Evolutionary conservation across 1,140 invertebrate genomes (phyloP).

Genomic region (Diorhabda carinulata): DNA sequence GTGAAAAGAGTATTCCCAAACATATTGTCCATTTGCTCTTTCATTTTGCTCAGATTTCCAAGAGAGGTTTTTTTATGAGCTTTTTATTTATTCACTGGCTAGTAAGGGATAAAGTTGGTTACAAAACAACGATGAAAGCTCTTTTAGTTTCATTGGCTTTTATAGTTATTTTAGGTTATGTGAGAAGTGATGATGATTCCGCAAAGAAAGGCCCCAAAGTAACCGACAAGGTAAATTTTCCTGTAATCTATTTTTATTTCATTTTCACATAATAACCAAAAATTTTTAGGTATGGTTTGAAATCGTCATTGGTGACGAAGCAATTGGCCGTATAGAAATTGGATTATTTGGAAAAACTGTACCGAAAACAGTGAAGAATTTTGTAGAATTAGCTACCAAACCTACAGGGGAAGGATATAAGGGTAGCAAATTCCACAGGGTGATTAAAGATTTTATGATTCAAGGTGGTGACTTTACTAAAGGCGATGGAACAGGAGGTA

Average conservation of each 20-base stretch:
- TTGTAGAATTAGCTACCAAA: slow-evolving; percentile 77
- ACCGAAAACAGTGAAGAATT: slow-evolving; percentile 92
- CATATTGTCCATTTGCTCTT: no score
- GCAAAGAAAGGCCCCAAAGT: slow-evolving; percentile 68
- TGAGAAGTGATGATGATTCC: slow-evolving; percentile 26
- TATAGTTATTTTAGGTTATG: slow-evolving; percentile 22
- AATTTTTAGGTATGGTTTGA: slow-evolving; percentile 86
- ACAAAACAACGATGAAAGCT: slow-evolving; percentile 10
- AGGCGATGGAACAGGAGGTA: slow-evolving; percentile 87
- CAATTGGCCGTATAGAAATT: slow-evolving; percentile 79
- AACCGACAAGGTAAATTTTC: slow-evolving; percentile 61
- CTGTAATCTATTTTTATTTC: slow-evolving; percentile 2
- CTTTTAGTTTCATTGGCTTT: slow-evolving; percentile 9
- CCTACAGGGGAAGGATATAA: slow-evolving; percentile 78
- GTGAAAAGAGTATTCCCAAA: no score
- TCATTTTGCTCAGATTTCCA: not conserved
- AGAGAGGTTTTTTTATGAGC: not conserved
- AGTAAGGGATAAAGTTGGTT: not conserved
- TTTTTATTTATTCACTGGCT: not conserved
- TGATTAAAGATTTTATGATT: slow-evolving; percentile 95
- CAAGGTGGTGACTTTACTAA: slow-evolving; percentile 92
- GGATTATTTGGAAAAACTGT: slow-evolving; percentile 94
- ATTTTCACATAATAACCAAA: not conserved
- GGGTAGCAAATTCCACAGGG: slow-evolving; percentile 86
- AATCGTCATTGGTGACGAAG: slow-evolving; percentile 79